phyloP scores from a whole-genome alignment of 64 coral and sea anemone species.

The Porites lutea region DNA sequence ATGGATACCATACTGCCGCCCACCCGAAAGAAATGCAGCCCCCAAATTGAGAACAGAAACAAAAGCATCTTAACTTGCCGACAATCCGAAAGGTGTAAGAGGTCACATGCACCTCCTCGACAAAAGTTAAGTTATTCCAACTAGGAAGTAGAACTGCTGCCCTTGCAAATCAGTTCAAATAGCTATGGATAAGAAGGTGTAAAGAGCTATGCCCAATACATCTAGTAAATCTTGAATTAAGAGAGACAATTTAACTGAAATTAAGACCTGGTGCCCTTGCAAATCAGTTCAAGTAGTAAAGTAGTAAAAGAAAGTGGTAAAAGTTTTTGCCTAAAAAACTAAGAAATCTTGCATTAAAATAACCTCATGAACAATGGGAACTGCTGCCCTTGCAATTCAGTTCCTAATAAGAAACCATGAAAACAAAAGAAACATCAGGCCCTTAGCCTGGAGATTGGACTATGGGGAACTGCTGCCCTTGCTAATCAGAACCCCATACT shows the following conservation, averaged over 20 bases:
- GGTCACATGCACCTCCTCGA: background rate
- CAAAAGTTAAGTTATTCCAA: too few relatives aligned
- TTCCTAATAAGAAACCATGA: too few relatives aligned
- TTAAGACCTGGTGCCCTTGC: slow-evolving; percentile 4
- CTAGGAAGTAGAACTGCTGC: too few relatives aligned
- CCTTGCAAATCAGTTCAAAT: too few relatives aligned
- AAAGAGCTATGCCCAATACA: too few relatives aligned
- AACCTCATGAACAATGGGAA: too few relatives aligned
- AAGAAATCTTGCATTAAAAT: too few relatives aligned
- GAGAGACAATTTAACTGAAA: background rate
- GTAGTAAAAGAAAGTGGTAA: background rate
- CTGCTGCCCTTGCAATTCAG: too few relatives aligned
- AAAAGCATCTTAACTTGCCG: too few relatives aligned
- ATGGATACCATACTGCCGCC: slow-evolving; percentile 6
- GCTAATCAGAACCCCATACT: background rate
- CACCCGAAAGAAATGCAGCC: background rate
- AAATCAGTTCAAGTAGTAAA: background rate
- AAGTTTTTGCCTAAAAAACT: background rate
- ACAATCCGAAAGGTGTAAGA: background rate
- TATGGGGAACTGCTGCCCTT: slow-evolving; percentile 20
- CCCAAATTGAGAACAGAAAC: background rate
- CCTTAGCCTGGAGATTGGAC: too few relatives aligned
- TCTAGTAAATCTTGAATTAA: background rate
- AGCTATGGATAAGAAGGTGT: too few relatives aligned
- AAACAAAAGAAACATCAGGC: too few relatives aligned